Percentiles rank a stretch among this genome's conserved stretches.
Conservation (phyloP, 92 coral and sea anemone genomes). For the Zoanthus sansibaricus region DNA sequence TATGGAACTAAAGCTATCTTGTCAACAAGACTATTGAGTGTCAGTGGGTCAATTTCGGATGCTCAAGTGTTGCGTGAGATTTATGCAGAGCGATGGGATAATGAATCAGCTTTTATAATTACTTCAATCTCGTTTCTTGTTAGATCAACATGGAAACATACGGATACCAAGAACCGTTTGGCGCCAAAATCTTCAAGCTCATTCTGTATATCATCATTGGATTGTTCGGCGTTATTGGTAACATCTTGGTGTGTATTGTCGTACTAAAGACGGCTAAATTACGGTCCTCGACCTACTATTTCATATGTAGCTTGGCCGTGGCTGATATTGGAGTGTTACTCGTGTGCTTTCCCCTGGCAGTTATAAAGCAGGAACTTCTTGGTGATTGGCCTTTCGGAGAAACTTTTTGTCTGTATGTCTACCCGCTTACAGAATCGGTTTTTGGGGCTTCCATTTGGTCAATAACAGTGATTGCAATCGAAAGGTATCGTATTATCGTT, state of each 20-base stretch:
- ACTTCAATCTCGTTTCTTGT: too few species aligned
- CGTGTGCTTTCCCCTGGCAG: conserved; percentile 4
- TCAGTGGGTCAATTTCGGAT: too few species aligned
- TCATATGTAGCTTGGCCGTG: conserved; percentile 20
- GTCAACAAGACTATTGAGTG: too few species aligned
- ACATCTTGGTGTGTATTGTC: conserved; percentile 30
- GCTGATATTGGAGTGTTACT: conserved; percentile 16
- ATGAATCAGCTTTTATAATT: too few species aligned
- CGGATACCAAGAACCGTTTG: too few species aligned
- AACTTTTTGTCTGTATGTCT: conserved; percentile 3
- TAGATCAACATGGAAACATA: too few species aligned
- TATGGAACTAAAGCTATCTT: too few species aligned
- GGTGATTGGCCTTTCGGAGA: conserved; percentile 20
- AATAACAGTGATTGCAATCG: conserved; percentile 27
- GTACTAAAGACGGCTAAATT: conserved; percentile 4
- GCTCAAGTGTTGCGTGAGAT: too few species aligned
- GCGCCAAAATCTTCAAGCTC: not conserved
- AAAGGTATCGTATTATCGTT: conserved; percentile 35
- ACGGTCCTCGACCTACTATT: not conserved
- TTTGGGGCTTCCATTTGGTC: conserved; percentile 36
- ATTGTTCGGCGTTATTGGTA: conserved; percentile 32
- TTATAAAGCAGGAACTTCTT: not conserved
- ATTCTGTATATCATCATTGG: not conserved
- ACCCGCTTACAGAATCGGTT: conserved; percentile 10
- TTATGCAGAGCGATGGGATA: too few species aligned